Conservation (phyloP, 1,140 invertebrate species). For the Drosophila kurseongensis region DNA sequence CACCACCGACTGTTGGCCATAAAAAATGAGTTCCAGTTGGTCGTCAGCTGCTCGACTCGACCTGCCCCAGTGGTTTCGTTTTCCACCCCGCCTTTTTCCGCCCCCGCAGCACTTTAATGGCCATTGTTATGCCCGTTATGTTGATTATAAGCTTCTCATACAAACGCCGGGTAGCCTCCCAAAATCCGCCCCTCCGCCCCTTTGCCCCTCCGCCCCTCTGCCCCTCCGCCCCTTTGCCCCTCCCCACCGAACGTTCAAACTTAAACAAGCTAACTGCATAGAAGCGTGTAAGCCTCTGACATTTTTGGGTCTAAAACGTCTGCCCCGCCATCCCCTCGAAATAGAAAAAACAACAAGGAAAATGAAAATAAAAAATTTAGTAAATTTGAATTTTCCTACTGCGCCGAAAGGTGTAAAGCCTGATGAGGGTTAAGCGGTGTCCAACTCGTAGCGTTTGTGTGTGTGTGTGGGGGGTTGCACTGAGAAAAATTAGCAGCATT, state of each 20-base stretch:
- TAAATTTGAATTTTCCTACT: slow-evolving; percentile 62
- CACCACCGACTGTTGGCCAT: slow-evolving; percentile 19
- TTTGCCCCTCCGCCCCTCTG: too few species aligned
- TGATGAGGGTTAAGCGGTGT: slow-evolving; percentile 63
- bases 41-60: slow-evolving; percentile 40
- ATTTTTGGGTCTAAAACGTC: slow-evolving; percentile 31
- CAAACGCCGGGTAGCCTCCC: neutral
- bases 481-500: slow-evolving; percentile 9
- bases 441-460: slow-evolving; percentile 10
- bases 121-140: slow-evolving; percentile 63
- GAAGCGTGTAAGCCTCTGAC: slow-evolving; percentile 47
- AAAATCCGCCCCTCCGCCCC: neutral
- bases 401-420: slow-evolving; percentile 64
- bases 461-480: slow-evolving; percentile 7
- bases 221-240: too few species aligned
- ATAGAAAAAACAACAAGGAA: slow-evolving; percentile 35
- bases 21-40: slow-evolving; percentile 57
- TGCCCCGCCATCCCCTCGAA: slow-evolving; percentile 6
- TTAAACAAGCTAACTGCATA: slow-evolving; percentile 43
- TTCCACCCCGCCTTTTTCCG: neutral
- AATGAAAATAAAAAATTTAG: slow-evolving; percentile 44
- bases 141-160: slow-evolving; percentile 59
- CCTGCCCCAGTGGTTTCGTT: slow-evolving; percentile 10
- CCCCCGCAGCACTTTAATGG: slow-evolving; percentile 50
- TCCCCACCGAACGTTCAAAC: slow-evolving; percentile 1